phyloP scores from a whole-genome alignment of 2,888 invertebrate species.

The Leucania comma region DNA sequence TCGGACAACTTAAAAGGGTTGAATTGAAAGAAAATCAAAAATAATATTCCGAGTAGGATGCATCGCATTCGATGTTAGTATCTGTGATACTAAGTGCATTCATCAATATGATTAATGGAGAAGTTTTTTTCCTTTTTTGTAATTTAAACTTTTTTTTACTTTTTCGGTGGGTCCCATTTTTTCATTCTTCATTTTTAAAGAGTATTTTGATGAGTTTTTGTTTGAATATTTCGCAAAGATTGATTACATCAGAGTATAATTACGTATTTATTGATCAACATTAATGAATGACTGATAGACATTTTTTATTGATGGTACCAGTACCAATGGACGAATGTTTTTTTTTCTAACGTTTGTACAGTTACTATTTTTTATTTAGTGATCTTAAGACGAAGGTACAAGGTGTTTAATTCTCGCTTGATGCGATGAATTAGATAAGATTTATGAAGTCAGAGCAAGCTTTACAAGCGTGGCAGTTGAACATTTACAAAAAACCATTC shows the following conservation, averaged over 20 bases:
- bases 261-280: slow-evolving; percentile 70
- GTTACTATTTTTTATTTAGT: slow-evolving; percentile 69
- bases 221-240: slow-evolving; percentile 79
- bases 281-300: slow-evolving; percentile 65
- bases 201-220: slow-evolving; percentile 78
- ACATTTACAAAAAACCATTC: slow-evolving; percentile 85
- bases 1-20: slow-evolving; percentile 72
- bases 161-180: slow-evolving; percentile 71
- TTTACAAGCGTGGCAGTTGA: slow-evolving; percentile 82
- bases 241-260: slow-evolving; percentile 74
- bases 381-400: slow-evolving; percentile 70
- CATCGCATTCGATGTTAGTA: slow-evolving; percentile 71
- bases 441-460: slow-evolving; percentile 84
- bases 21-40: slow-evolving; percentile 74
- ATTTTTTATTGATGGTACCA: slow-evolving; percentile 57
- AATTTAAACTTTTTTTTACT: slow-evolving; percentile 76
- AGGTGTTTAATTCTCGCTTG: slow-evolving; percentile 75
- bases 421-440: slow-evolving; percentile 87
- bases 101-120: slow-evolving; percentile 87
- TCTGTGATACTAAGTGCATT: slow-evolving; percentile 81
- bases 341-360: slow-evolving; percentile 67
- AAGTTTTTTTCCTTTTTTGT: slow-evolving; percentile 75
- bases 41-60: slow-evolving; percentile 68
- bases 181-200: slow-evolving; percentile 71
- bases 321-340: slow-evolving; percentile 54